Base-by-base conservation (phyloP, 2,113 vertebrate genomes). In the Rostratula benghalensis region DNA sequence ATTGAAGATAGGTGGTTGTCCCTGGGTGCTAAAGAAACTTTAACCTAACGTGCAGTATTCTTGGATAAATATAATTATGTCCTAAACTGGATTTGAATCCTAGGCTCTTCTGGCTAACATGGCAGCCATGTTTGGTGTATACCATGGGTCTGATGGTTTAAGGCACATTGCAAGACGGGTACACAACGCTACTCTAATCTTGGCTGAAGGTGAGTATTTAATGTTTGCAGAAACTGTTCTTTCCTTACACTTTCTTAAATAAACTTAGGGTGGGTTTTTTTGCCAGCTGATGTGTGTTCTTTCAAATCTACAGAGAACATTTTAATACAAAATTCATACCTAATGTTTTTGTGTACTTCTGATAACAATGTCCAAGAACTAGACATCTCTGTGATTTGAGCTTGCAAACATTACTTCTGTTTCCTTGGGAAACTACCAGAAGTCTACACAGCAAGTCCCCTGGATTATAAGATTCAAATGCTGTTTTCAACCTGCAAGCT, bases 91-190 rank as follows among this genome's bases (percentile, higher is more conserved):
- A 6, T 90, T 96, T 93, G 89, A 28, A 33, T 94, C 91, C 51
- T 94, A 99, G 99, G 99, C 99, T 87, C 98, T 99, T 75, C 97
- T 99, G 88, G 99, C 99, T 31, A 99, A 99, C 88, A 99, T 99
- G 99, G 99, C 99, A 68, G 98, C 98, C 17, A 99, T 99, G 99
- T 99, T 97, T 69, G 98, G 98, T 2, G 89, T 99, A 43, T 99
- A 99, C 94, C 99, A 99, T 16, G 99, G 99, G 16, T 98, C 99
- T 37, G 98, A 98, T 53, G 99, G 99, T 68, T 97, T 99, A 39
- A 98, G 97, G 95, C 99, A 99, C 89, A 99, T 99, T 71, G 99
- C 99, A 10, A 98, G 97, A 95, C 98, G 99, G 73, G 99, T 99
- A 3, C 99, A 99, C 94, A 99, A 98, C 69, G 99, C 99, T 87